These are phyloP conservation scores for Lepus americanus DNA, from an alignment of 2,113 vertebrate species.

Conservation along the genomic window DNA sequence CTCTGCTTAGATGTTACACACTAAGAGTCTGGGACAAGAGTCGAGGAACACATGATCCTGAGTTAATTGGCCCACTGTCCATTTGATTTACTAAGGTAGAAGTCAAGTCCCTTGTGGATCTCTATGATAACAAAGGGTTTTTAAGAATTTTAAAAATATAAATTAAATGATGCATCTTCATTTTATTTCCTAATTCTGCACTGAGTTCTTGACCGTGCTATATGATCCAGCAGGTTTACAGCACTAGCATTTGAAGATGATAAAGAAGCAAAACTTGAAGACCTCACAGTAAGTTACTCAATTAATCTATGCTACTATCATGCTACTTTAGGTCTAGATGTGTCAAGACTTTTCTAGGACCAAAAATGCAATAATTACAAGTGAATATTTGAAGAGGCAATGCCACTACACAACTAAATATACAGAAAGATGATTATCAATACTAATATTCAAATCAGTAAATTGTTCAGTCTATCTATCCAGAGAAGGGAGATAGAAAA, in stretches of 20 bases:
- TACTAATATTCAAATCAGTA: neutral
- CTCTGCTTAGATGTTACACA: neutral
- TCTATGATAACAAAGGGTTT: neutral
- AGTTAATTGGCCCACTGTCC: neutral
- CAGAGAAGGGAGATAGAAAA: neutral
- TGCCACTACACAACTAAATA: neutral
- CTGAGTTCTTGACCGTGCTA: neutral
- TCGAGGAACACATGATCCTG: neutral
- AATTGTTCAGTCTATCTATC: neutral
- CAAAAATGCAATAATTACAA: conserved; percentile 10
- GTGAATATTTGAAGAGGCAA: neutral
- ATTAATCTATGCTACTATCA: neutral
- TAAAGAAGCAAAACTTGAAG: neutral
- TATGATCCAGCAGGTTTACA: neutral
- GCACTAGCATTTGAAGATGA: neutral
- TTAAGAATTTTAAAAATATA: neutral
- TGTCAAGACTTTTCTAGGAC: neutral
- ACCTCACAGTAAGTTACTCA: neutral
- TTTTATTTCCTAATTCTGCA: neutral
- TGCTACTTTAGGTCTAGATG: neutral
- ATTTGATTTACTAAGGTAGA: neutral
- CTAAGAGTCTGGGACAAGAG: too few relatives aligned
- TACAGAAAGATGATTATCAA: neutral
- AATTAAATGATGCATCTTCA: neutral
- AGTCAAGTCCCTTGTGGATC: neutral